Evolutionary conservation across 2,888 invertebrate genomes (phyloP), one percentile per base, ranked within the genome.

Genomic region (Apeira syringaria): DNA sequence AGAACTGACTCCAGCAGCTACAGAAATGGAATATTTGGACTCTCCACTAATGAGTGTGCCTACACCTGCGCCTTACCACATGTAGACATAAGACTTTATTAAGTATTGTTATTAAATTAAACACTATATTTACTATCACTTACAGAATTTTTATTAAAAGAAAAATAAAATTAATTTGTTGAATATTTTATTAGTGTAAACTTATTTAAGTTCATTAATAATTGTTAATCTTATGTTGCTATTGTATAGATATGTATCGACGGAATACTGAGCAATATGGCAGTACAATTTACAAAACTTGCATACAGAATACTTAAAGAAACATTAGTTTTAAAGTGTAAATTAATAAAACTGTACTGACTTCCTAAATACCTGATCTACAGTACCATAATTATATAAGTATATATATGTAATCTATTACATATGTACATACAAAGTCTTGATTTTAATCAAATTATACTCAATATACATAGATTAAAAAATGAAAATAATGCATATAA

Each of bases 31-130:
- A 66, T 94, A 94, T 70, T 90, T 95, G 47, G 94, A 96, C 67
- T 96, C 97, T 0, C 96, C 96, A 0, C 85, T 97, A 5, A 96
- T 96, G 93, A 95, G 93, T 88, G 95, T 96, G 3, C 95, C 96
- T 7, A 95, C 95, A 6, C 96, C 96, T 4, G 94, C 94, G 7
- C 95, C 96, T 37, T 93, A 94, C 75, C 92, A 92, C 56, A 85
- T 69, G 60, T 73, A 69, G 54, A 30, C 15, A 10, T 47, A 37
- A 39, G 37, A 51, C 40, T 24, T 13, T 35, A 39, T 41, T 25
- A 48, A 39, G 30, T 45, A 43, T 31, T 9, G 20, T 35, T 7
- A 20, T 38, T 36, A 48, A 65, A 60, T 54, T 55, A 66, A 67
- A 61, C 49, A 41, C 42, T 30, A n/a, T 27, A 36, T 34, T 46